Conservation (phyloP, 2,113 vertebrate species). For the Gracilinanus agilis region DNA sequence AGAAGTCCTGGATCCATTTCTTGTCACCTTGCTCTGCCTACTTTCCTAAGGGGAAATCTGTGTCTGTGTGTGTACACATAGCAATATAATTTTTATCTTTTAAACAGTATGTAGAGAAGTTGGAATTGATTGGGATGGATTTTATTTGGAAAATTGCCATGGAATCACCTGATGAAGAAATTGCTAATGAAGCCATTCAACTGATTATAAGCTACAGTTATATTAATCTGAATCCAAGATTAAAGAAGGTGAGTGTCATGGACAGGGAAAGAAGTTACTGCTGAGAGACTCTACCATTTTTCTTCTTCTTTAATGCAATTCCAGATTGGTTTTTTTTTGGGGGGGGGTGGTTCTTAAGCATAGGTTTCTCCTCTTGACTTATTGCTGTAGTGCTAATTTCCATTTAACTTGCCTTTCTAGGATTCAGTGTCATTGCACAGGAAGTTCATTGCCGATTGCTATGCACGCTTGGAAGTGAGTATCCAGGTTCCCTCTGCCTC, state of each 20-base stretch:
- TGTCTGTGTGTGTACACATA: not conserved
- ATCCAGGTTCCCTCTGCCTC: not conserved
- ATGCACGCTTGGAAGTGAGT: constrained; percentile 96
- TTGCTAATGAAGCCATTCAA: constrained; percentile 98
- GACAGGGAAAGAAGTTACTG: constrained; percentile 2
- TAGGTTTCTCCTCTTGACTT: not conserved
- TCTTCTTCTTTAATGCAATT: not conserved
- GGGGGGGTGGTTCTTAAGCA: constrained; percentile 30
- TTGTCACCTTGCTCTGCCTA: not conserved
- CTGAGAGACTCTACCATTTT: not conserved
- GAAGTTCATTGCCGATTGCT: constrained; percentile 99
- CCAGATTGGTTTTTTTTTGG: constrained; percentile 35
- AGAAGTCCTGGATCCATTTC: too few species aligned
- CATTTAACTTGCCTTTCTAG: constrained; percentile 80
- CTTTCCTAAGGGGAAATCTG: not conserved
- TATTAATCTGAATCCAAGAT: constrained; percentile 97
- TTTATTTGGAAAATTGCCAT: constrained; percentile 99
- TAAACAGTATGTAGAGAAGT: constrained; percentile 96
- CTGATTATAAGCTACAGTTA: constrained; percentile 99
- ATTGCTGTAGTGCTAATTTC: constrained; percentile 48
- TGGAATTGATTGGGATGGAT: constrained; percentile 98
- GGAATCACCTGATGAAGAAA: constrained; percentile 99
- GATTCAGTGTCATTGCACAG: constrained; percentile 99
- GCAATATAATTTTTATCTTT: constrained; percentile 57
- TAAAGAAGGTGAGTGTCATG: constrained; percentile 92